Conservation (phyloP, 2,888 invertebrate species). For the Siphlonurus alternatus region DNA sequence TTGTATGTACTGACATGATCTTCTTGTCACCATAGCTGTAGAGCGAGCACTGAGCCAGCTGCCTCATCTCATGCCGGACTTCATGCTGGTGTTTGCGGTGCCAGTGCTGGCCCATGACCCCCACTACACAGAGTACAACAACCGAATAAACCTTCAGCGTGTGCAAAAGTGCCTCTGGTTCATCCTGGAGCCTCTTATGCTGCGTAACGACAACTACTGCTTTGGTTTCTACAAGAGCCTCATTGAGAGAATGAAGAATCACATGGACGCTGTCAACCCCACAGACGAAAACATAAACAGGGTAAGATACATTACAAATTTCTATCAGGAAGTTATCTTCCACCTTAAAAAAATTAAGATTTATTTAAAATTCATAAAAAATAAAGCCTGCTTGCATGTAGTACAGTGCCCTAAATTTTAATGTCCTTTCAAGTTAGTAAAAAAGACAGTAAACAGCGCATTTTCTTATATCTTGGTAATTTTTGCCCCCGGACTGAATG, state of each 20-base stretch:
- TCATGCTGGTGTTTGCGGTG: slow-evolving; percentile 92
- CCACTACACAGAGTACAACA: slow-evolving; percentile 57
- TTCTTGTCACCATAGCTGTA: slow-evolving; percentile 27
- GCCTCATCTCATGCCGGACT: slow-evolving; percentile 86
- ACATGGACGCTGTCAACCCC: slow-evolving; percentile 72
- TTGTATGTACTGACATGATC: no score
- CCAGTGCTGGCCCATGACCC: slow-evolving; percentile 91
- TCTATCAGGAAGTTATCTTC: no score
- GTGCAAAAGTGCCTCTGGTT: slow-evolving; percentile 85
- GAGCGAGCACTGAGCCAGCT: slow-evolving; percentile 58
- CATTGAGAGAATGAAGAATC: slow-evolving; percentile 86
- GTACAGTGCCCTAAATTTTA: no score
- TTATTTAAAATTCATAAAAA: no score
- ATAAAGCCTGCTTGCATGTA: no score
- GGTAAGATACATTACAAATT: slow-evolving; percentile 36
- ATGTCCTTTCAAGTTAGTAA: no score
- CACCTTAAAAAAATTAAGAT: no score
- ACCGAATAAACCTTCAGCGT: slow-evolving; percentile 57
- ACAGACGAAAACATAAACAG: slow-evolving; percentile 68
- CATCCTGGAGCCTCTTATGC: slow-evolving; percentile 82
- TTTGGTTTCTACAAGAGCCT: slow-evolving; percentile 90
- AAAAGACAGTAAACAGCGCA: no score
- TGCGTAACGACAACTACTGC: slow-evolving; percentile 85
- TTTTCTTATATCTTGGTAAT: no score
- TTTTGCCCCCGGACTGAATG: no score